These are phyloP conservation scores for Hippocampus comes DNA, from an alignment of 2,113 vertebrate genomes.

Conservation along the genomic window DNA sequence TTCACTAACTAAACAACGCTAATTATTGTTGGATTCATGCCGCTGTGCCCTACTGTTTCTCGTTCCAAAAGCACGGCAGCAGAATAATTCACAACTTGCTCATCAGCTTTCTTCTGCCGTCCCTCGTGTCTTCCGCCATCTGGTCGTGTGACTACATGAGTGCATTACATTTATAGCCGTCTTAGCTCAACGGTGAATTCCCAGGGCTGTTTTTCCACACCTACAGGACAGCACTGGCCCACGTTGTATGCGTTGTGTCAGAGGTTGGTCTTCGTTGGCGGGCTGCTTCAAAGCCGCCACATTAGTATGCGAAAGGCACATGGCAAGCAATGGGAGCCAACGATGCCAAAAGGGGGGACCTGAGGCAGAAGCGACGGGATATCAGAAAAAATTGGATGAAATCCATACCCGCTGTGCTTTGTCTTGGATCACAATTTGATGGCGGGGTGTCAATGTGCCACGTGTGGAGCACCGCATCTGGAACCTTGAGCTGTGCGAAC, in stretches of 20 bases:
- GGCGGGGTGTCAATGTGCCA: neutral
- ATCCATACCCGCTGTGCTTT: slow-evolving; percentile 49
- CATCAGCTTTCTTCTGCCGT: slow-evolving; percentile 1
- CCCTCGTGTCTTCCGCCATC: slow-evolving; percentile 1
- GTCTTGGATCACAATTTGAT: slow-evolving; percentile 35
- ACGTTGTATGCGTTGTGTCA: slow-evolving; percentile 66
- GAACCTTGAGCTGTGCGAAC: neutral
- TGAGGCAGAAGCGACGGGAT: slow-evolving; percentile 50
- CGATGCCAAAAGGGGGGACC: slow-evolving; percentile 56
- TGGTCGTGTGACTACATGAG: neutral
- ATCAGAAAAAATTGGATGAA: slow-evolving; percentile 56
- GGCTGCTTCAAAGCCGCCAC: slow-evolving; percentile 54
- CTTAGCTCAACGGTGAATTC: slow-evolving; percentile 5
- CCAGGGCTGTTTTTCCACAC: slow-evolving; percentile 39
- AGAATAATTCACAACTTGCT: slow-evolving; percentile 9
- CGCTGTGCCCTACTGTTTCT: neutral
- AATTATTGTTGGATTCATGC: slow-evolving; percentile 1
- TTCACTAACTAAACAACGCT: neutral
- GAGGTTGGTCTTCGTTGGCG: slow-evolving; percentile 54
- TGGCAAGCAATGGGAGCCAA: slow-evolving; percentile 56
- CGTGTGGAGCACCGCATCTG: neutral
- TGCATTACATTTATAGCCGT: neutral
- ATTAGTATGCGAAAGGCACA: slow-evolving; percentile 64
- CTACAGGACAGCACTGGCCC: slow-evolving; percentile 47
- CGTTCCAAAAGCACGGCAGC: neutral